phyloP scores from a whole-genome alignment of 2,888 invertebrate genomes.

The Dendrolimus pini region DNA sequence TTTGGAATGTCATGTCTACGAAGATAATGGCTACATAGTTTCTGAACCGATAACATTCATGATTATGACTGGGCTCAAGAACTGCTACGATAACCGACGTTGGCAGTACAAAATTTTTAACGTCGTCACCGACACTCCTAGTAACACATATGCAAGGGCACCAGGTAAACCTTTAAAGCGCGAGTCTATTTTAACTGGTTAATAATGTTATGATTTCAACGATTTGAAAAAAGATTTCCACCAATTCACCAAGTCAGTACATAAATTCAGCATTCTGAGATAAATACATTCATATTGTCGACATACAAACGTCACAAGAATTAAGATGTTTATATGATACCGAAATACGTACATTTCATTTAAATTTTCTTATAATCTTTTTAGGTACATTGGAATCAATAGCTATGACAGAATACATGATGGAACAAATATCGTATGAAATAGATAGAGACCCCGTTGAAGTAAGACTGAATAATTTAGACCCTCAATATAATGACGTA shows the following conservation, averaged over 20 bases:
- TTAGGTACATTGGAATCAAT: conserved; percentile 80
- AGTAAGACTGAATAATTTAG: conserved; percentile 51
- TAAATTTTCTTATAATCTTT: conserved; percentile 2
- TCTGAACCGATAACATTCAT: conserved; percentile 68
- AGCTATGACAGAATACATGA: conserved; percentile 77
- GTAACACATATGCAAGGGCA: conserved; percentile 80
- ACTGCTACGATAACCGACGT: conserved; percentile 77
- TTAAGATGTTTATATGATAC: too few species aligned
- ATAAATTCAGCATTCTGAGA: too few species aligned
- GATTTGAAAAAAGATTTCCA: too few species aligned
- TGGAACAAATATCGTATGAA: conserved; percentile 79
- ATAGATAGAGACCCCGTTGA: conserved; percentile 74
- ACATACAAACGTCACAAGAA: too few species aligned
- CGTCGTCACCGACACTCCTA: conserved; percentile 78
- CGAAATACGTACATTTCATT: too few species aligned
- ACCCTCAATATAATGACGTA: conserved; percentile 57
- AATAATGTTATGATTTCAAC: too few species aligned
- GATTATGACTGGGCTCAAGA: conserved; percentile 50
- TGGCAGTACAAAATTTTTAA: conserved; percentile 55
- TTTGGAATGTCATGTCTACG: conserved; percentile 71
- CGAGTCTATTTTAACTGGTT: too few species aligned
- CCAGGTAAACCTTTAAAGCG: conserved; percentile 71
- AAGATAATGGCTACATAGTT: conserved; percentile 70
- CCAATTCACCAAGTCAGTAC: too few species aligned
- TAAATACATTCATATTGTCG: too few species aligned